A percentile compares a stretch with the other conserved stretches of the same genome.
Evolutionary conservation across 2,113 vertebrate genomes (phyloP).

Genomic region (Toxostoma redivivum): DNA sequence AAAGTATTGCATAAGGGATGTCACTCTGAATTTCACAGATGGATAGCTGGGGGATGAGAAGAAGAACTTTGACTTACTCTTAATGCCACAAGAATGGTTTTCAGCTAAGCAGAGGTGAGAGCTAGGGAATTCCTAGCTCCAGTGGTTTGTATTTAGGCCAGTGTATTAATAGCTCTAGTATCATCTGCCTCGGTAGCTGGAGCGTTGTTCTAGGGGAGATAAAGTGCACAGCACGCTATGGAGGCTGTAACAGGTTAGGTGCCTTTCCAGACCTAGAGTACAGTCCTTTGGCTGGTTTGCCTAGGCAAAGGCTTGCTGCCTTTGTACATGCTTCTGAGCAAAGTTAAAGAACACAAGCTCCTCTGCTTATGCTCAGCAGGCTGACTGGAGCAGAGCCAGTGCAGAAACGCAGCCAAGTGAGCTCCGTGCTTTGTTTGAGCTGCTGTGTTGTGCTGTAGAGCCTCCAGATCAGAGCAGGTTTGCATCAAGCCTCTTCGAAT

Average conservation of each 20-base stretch:
- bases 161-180: constrained; percentile 22
- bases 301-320: neutral
- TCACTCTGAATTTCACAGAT: neutral
- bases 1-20: neutral
- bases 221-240: fast-evolving
- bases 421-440: neutral
- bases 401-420: neutral
- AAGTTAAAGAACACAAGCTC: neutral
- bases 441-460: neutral
- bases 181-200: neutral
- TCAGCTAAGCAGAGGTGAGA: neutral
- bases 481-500: neutral
- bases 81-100: neutral
- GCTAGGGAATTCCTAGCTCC: constrained; percentile 5
- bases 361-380: neutral
- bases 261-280: neutral
- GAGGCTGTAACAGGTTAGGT: neutral
- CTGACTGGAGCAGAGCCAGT: constrained; percentile 7
- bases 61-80: neutral
- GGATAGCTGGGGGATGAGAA: neutral
- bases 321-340: neutral
- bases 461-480: neutral
- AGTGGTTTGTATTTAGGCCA: constrained; percentile 31
- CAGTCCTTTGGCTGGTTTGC: neutral
- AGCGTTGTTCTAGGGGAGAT: neutral